A percentile compares a stretch with the other conserved stretches of the same genome.
phyloP scores from a whole-genome alignment of 2,888 invertebrate genomes.

The Xestia c-nigrum region DNA sequence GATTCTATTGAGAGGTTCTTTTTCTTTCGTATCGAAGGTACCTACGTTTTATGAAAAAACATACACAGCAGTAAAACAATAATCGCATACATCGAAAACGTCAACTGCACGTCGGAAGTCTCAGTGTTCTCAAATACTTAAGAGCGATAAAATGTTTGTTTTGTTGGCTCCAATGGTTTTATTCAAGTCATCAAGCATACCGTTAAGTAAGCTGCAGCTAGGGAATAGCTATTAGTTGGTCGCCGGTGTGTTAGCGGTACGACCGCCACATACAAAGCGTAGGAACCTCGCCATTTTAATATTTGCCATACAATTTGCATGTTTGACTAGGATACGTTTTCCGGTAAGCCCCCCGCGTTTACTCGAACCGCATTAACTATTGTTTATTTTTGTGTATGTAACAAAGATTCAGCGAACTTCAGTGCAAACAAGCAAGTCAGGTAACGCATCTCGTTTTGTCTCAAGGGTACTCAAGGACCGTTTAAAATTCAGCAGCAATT shows the following conservation, averaged over 20 bases:
- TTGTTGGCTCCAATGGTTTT: conserved; percentile 79
- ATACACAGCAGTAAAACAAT: conserved; percentile 19
- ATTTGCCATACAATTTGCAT: conserved; percentile 88
- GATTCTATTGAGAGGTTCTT: too few relatives aligned
- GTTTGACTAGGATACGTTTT: conserved; percentile 87
- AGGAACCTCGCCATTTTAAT: conserved; percentile 81
- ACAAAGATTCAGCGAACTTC: conserved; percentile 66
- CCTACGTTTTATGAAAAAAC: not conserved
- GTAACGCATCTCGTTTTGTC: conserved; percentile 68
- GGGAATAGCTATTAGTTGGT: conserved; percentile 76
- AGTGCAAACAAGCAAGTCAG: conserved; percentile 69
- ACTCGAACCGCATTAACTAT: conserved; percentile 73
- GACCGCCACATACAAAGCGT: conserved; percentile 79
- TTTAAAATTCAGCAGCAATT: conserved; percentile 73
- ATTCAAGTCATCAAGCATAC: conserved; percentile 83
- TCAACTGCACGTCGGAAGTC: conserved; percentile 63
- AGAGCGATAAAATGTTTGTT: conserved; percentile 79
- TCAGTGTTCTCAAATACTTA: conserved; percentile 76
- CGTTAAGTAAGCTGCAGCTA: conserved; percentile 84
- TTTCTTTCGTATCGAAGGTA: too few relatives aligned
- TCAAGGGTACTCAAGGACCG: conserved; percentile 68
- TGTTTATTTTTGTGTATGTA: conserved; percentile 74
- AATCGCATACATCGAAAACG: conserved; percentile 31
- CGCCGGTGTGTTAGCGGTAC: conserved; percentile 74
- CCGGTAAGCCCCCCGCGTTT: conserved; percentile 78